Evolutionary conservation across 1,140 invertebrate species (phyloP), one percentile per base, ranked within the genome.

Genomic region (Copidosoma floridanum): DNA sequence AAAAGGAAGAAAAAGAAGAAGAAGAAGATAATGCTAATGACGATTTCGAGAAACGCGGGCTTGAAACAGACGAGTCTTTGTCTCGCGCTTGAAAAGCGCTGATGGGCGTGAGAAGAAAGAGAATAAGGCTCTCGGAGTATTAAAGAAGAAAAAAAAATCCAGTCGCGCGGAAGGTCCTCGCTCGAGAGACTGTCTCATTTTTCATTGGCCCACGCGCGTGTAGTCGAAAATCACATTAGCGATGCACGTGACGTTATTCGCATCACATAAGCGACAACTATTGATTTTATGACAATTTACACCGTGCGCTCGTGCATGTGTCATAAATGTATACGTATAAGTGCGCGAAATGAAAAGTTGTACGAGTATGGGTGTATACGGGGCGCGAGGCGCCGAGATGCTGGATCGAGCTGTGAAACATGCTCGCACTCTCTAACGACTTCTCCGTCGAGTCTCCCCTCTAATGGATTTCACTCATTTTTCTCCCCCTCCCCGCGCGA

Each of bases 391-490:
- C n/a, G 37, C 37, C 10, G 35, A 14, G 21, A 23, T 24, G 7
- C 26, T 24, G 63, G 61, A 64, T 63, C 57, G 52, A 71, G 68
- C 65, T 72, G 64, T 69, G 62, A 70, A 59, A 54, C 26, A 43
- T 26, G 20, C 38, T 54, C 18, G n/a, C n/a, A n/a, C n/a, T n/a
- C n/a, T n/a, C n/a, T 40, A 21, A 16, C 12, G 20, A 27, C 37
- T 32, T 51, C 29, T 6, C 21, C 18, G 43, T 57, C 68, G n/a
- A n/a, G n/a, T 73, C 69, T 65, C 65, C 73, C 74, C 74, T 74
- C 77, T 80, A 80, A 80, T 80, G 78, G 77, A 80, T 80, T 80
- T 80, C 73, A 76, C 78, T 79, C 77, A 80, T 80, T 80, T 80
- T 80, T 79, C 76, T 79, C 75, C 70, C 71, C 66, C n/a, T n/a